These are phyloP conservation scores for Limanda limanda DNA, from an alignment of 2,113 vertebrate genomes.

Conservation along the genomic window DNA sequence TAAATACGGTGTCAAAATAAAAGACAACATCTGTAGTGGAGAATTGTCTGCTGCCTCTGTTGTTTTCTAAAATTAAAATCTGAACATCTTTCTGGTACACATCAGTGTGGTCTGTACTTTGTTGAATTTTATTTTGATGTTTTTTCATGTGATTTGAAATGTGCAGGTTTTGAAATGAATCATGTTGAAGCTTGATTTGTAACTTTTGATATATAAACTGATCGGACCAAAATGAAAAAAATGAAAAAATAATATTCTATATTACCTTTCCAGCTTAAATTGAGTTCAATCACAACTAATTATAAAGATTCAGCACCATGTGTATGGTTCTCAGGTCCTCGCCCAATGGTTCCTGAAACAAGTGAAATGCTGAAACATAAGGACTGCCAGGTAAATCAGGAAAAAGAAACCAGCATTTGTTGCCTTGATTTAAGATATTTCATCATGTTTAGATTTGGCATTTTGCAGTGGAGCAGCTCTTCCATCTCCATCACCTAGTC, in stretches of 20 bases:
- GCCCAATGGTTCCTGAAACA: too few species aligned
- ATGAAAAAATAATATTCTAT: too few species aligned
- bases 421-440: neutral
- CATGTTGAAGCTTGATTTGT: neutral
- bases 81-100: neutral
- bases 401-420: neutral
- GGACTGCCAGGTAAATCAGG: neutral
- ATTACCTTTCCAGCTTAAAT: neutral
- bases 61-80: constrained; percentile 3
- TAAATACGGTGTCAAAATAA: constrained; percentile 19
- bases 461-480: neutral
- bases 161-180: neutral
- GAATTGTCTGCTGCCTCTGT: neutral
- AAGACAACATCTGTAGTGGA: constrained; percentile 8
- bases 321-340: too few species aligned
- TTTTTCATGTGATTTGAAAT: neutral
- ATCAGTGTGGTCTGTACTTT: neutral
- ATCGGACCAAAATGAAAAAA: neutral
- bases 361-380: neutral
- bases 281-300: neutral
- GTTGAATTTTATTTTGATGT: neutral
- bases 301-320: neutral
- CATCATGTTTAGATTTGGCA: neutral
- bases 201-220: neutral
- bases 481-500: neutral